Evolutionary conservation across 1,140 invertebrate species (phyloP).

Genomic region (Drosophila baimaii): DNA sequence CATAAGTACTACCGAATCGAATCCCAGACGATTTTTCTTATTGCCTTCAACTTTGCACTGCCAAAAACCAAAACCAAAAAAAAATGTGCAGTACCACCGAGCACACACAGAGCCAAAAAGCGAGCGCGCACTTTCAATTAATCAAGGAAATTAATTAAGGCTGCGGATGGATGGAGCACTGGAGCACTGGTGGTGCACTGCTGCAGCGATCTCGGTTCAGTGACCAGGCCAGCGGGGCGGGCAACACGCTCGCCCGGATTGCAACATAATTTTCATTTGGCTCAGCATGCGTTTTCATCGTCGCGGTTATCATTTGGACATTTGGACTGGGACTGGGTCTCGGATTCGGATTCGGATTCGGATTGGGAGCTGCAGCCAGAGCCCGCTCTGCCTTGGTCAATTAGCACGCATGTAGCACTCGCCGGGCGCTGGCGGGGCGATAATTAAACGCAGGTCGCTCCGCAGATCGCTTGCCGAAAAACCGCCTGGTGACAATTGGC

Average conservation of each 20-base stretch:
- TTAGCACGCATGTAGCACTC: constrained; percentile 80
- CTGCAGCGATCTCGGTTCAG: constrained; percentile 44
- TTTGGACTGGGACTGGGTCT: constrained; percentile 28
- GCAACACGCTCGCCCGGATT: constrained; percentile 51
- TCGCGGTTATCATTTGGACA: constrained; percentile 79
- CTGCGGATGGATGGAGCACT: constrained; percentile 44
- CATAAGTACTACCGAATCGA: constrained; percentile 70
- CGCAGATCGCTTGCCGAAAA: constrained; percentile 34
- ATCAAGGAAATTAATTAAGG: constrained; percentile 82
- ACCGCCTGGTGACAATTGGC: constrained; percentile 71
- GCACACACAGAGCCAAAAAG: constrained; percentile 23
- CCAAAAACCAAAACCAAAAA: constrained; percentile 39
- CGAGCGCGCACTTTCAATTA: constrained; percentile 73
- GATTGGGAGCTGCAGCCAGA: constrained; percentile 5
- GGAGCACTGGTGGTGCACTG: constrained; percentile 26
- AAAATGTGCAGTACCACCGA: neutral
- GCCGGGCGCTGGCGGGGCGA: constrained; percentile 60
- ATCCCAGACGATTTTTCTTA: constrained; percentile 59
- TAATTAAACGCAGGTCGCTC: constrained; percentile 67
- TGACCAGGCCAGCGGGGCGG: constrained; percentile 52
- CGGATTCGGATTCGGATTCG: constrained; percentile 10
- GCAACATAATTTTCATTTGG: constrained; percentile 79
- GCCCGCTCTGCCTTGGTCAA: constrained; percentile 53
- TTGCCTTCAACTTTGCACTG: constrained; percentile 79
- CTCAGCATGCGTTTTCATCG: constrained; percentile 80